Evolutionary conservation across 2,113 vertebrate genomes (phyloP).

Genomic region (Sebastes fasciatus): DNA sequence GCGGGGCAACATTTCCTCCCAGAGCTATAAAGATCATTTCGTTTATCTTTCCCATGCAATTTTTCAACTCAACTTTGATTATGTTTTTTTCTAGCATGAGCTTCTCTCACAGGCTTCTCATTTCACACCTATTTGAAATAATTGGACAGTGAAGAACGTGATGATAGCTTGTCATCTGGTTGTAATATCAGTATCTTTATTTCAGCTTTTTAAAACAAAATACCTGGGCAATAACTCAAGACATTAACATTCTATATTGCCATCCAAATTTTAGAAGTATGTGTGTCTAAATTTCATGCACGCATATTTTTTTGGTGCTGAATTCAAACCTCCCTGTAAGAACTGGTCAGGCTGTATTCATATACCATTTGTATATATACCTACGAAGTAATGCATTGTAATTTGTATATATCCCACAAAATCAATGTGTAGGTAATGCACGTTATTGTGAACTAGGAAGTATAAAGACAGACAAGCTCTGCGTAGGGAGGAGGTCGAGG

Average conservation of each 20-base stretch:
- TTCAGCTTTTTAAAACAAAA: constrained; percentile 8
- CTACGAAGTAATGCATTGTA: too few relatives aligned
- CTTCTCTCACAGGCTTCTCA: constrained; percentile 31
- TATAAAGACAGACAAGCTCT: too few relatives aligned
- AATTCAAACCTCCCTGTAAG: too few relatives aligned
- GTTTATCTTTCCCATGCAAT: not conserved
- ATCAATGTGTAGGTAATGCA: too few relatives aligned
- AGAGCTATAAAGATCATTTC: not conserved
- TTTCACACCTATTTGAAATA: constrained; percentile 44
- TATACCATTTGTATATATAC: too few relatives aligned
- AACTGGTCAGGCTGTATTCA: too few relatives aligned
- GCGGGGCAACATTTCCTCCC: not conserved
- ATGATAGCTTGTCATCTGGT: constrained; percentile 28
- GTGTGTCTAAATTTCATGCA: too few relatives aligned
- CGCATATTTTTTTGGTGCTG: too few relatives aligned
- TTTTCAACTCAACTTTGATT: constrained; percentile 3
- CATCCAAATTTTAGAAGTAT: constrained; percentile 12
- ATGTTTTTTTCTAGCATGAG: not conserved
- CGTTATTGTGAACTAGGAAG: too few relatives aligned
- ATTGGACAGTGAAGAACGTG: constrained; percentile 16
- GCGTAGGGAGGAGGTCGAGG: too few relatives aligned
- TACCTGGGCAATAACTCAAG: constrained; percentile 14
- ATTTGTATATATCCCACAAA: too few relatives aligned
- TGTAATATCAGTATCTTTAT: constrained; percentile 23
- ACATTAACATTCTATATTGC: not conserved